Percentiles rank a stretch among this genome's conserved stretches.
phyloP scores from a whole-genome alignment of 2,797 vertebrate genomes.

The Lutjanus argentimaculatus region DNA sequence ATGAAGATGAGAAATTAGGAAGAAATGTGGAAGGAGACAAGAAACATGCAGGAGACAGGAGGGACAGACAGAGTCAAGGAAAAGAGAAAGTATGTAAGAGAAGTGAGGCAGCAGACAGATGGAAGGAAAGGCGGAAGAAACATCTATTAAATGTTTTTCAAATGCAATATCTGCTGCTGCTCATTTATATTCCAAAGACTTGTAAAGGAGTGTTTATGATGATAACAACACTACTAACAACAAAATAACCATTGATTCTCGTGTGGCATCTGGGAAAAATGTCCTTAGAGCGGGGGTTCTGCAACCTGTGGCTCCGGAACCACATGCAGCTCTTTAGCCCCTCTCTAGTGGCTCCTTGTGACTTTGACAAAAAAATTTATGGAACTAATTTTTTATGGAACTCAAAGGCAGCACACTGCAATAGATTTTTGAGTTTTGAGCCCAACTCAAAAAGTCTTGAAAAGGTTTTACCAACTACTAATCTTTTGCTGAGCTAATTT shows the following conservation, averaged over 20 bases:
- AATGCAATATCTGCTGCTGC: background rate
- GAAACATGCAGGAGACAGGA: background rate
- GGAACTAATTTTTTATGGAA: no score
- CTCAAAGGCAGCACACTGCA: no score
- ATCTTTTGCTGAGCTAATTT: no score
- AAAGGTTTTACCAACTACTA: no score
- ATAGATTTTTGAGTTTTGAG: no score
- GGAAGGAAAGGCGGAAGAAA: background rate
- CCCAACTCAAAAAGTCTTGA: no score
- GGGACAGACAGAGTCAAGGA: background rate
- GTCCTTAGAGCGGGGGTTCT: background rate
- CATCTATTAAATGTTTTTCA: background rate
- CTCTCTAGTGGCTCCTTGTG: no score
- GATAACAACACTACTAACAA: background rate
- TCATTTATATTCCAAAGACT: background rate
- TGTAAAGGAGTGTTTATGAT: background rate
- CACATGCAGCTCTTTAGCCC: no score
- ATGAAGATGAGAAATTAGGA: background rate
- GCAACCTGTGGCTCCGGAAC: no score
- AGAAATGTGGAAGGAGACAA: background rate
- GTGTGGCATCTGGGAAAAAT: background rate
- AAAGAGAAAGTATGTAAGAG: background rate
- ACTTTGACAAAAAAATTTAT: no score
- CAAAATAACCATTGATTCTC: background rate
- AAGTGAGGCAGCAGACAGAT: background rate